Percentiles rank a stretch among this genome's conserved stretches.
Evolutionary conservation across 2,113 vertebrate genomes (phyloP).

Genomic region (Ovibos moschatus): DNA sequence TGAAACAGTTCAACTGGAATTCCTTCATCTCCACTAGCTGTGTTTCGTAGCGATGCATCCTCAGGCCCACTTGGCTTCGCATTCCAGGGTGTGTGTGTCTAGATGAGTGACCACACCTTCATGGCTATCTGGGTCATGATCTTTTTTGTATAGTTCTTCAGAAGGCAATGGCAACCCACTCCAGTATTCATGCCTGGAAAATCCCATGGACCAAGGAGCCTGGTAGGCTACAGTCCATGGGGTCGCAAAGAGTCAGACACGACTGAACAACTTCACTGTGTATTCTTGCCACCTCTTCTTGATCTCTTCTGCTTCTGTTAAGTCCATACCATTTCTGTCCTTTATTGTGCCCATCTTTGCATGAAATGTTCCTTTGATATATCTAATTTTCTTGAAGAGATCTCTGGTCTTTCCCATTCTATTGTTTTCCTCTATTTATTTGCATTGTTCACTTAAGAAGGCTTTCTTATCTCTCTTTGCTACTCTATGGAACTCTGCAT

Average conservation of each 20-base stretch:
- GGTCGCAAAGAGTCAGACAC: too few species aligned
- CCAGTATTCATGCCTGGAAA: too few species aligned
- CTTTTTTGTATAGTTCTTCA: neutral
- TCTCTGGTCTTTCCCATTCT: neutral
- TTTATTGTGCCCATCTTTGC: neutral
- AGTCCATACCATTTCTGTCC: neutral
- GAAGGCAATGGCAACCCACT: too few species aligned
- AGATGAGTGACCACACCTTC: neutral
- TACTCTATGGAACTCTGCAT: neutral
- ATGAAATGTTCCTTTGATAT: neutral
- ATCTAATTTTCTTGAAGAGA: neutral
- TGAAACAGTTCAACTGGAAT: neutral
- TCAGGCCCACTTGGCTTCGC: neutral
- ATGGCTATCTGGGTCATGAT: neutral
- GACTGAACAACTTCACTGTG: neutral
- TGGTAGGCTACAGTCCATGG: too few species aligned
- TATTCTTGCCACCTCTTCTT: neutral
- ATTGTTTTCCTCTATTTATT: neutral
- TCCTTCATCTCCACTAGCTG: neutral
- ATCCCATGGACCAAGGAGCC: too few species aligned
- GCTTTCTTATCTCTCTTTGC: neutral
- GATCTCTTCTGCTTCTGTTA: neutral
- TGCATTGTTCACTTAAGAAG: neutral
- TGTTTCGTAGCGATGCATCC: neutral
- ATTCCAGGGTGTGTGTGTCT: neutral